phyloP scores from a whole-genome alignment of 2,113 vertebrate genomes.

The Enhydra lutris region DNA sequence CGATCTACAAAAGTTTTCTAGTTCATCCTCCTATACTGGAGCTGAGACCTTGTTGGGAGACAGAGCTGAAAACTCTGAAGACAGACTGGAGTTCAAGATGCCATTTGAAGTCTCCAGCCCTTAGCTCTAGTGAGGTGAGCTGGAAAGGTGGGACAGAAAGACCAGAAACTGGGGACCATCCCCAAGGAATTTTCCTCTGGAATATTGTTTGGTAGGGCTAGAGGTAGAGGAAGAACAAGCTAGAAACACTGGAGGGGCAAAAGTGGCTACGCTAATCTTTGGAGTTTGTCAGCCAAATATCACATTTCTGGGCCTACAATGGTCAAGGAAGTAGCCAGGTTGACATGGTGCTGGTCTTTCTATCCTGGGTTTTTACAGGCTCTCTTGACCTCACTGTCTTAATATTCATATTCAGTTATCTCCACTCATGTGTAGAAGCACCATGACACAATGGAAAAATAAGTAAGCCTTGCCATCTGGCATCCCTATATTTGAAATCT shows the following conservation, averaged over 20 bases:
- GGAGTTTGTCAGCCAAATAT: neutral
- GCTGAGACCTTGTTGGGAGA: neutral
- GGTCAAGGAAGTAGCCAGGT: neutral
- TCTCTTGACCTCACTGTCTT: neutral
- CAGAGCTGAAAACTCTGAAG: neutral
- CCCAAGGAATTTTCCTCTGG: neutral
- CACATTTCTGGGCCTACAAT: neutral
- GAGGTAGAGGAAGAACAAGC: neutral
- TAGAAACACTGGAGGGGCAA: neutral
- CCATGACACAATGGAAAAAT: neutral
- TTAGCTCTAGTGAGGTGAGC: conserved; percentile 52
- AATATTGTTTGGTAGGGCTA: neutral
- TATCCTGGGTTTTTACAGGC: neutral
- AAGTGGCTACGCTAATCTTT: neutral
- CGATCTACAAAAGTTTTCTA: conserved; percentile 83
- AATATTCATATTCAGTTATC: neutral
- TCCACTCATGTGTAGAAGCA: neutral
- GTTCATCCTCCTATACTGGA: conserved; percentile 49
- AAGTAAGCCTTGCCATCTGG: neutral
- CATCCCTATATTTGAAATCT: neutral
- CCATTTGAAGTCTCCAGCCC: conserved; percentile 31
- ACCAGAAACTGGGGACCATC: neutral
- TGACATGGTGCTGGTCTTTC: neutral
- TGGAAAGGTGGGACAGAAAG: conserved; percentile 8
- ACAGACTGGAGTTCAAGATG: neutral